Conservation (phyloP, 92 coral and sea anemone genomes). For the Phenganax stokvisi region DNA sequence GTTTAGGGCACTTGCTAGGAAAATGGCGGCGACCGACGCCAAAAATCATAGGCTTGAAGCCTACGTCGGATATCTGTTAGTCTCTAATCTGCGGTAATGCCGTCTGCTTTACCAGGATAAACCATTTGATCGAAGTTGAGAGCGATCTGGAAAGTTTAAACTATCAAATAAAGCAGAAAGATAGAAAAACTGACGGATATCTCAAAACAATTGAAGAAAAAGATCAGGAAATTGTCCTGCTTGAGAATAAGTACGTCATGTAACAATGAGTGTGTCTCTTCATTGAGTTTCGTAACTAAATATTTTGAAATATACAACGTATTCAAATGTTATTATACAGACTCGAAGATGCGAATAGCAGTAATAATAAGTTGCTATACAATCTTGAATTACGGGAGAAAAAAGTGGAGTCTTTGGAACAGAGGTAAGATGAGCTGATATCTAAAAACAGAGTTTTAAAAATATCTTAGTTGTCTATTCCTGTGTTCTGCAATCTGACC, state of each 20-base stretch:
- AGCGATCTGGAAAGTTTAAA: constrained; percentile 64
- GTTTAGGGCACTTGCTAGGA: no score
- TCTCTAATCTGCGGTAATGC: no score
- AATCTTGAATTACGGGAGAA: constrained; percentile 76
- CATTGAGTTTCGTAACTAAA: no score
- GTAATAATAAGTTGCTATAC: constrained; percentile 67
- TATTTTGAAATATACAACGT: neutral
- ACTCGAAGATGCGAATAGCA: constrained; percentile 70
- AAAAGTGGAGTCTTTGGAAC: constrained; percentile 74
- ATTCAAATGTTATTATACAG: constrained; percentile 18
- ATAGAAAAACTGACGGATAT: constrained; percentile 59
- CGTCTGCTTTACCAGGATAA: constrained; percentile 45
- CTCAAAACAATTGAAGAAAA: constrained; percentile 58
- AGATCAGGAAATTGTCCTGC: constrained; percentile 59
- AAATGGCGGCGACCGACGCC: no score
- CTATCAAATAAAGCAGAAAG: constrained; percentile 59
- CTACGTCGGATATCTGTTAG: no score
- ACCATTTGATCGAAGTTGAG: constrained; percentile 59
- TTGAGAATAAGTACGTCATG: constrained; percentile 64
- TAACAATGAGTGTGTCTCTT: neutral
- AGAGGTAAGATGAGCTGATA: constrained; percentile 50
- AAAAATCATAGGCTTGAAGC: no score
- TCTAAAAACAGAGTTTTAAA: no score
- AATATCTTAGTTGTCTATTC: no score
- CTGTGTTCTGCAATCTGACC: no score